Evolutionary conservation across 1,140 invertebrate genomes (phyloP).

Genomic region (Trialeurodes vaporariorum): DNA sequence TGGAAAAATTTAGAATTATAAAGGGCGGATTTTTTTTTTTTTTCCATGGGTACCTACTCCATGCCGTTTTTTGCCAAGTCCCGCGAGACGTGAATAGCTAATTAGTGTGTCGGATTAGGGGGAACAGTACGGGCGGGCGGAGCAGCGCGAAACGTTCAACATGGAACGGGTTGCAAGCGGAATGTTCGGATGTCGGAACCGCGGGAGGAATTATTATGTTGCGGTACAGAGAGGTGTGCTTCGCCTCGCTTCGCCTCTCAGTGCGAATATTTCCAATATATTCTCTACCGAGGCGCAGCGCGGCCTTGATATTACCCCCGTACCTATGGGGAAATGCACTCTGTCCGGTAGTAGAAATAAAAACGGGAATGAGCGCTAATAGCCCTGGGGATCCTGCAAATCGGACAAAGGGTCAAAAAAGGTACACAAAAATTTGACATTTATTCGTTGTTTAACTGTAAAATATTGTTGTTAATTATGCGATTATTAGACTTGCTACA

Average conservation of each 20-base stretch:
- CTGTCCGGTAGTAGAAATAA: background rate
- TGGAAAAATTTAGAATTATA: background rate
- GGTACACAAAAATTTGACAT: background rate
- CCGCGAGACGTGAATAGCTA: background rate
- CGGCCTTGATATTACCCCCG: background rate
- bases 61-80: background rate
- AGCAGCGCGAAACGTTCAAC: too few relatives aligned
- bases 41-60: too few relatives aligned
- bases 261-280: background rate
- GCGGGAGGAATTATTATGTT: background rate
- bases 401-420: background rate
- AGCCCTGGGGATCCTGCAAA: background rate
- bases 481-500: background rate
- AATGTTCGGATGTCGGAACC: too few relatives aligned
- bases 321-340: background rate
- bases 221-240: too few relatives aligned
- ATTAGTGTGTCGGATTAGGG: too few relatives aligned
- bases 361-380: background rate
- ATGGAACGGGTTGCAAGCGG: too few relatives aligned
- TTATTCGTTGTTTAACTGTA: background rate
- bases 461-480: background rate
- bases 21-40: background rate
- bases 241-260: too few relatives aligned
- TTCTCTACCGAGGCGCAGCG: background rate
- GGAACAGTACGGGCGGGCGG: background rate